Evolutionary conservation across 1,140 invertebrate genomes (phyloP).

Genomic region (Drosophila pachea): DNA sequence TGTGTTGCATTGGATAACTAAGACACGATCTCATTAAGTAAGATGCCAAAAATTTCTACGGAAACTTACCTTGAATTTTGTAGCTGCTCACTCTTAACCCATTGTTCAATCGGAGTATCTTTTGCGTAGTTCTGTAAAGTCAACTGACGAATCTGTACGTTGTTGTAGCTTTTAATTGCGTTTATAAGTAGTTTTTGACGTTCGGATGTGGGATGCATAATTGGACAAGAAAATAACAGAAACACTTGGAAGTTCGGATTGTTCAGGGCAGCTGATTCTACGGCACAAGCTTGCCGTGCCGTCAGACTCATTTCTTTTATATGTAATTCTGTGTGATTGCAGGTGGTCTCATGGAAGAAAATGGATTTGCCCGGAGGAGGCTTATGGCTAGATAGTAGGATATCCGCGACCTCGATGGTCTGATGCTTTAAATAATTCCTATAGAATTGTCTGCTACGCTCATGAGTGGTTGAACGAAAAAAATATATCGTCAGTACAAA

Average conservation of each 20-base stretch:
- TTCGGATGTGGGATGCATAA: constrained; percentile 18
- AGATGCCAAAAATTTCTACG: neutral
- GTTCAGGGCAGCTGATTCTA: constrained; percentile 83
- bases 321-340: constrained; percentile 34
- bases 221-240: constrained; percentile 81
- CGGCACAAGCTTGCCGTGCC: constrained; percentile 83
- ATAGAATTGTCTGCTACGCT: no score
- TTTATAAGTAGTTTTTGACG: constrained; percentile 62
- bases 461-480: no score
- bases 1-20: constrained; percentile 42
- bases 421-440: no score
- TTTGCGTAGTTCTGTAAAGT: constrained; percentile 81
- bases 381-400: constrained; percentile 45
- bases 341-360: constrained; percentile 83
- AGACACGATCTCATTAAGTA: no score
- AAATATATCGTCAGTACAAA: no score
- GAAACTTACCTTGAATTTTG: constrained; percentile 79
- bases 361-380: constrained; percentile 80
- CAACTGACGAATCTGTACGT: constrained; percentile 81
- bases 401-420: constrained; percentile 25
- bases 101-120: constrained; percentile 82
- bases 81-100: constrained; percentile 81
- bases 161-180: constrained; percentile 80
- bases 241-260: constrained; percentile 82
- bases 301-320: constrained; percentile 68